Percentiles rank a stretch among this genome's conserved stretches.
These are phyloP conservation scores for Micronycteris hirsuta DNA, from an alignment of 2,113 vertebrate species.

Conservation along the genomic window DNA sequence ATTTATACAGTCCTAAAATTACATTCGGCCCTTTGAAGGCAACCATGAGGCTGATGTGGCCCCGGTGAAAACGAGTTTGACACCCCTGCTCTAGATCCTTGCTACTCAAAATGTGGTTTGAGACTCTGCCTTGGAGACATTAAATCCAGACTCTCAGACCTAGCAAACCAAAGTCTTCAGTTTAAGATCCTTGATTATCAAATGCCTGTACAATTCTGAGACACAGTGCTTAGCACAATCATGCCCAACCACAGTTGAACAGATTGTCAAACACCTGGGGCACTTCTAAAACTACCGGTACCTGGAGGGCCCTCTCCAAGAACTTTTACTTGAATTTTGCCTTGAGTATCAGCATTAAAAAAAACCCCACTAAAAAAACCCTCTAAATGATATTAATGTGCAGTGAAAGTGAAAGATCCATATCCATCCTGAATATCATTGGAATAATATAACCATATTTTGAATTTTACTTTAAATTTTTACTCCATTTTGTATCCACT, in stretches of 20 bases:
- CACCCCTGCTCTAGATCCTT: not conserved
- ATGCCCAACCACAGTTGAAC: not conserved
- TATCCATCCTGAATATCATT: not conserved
- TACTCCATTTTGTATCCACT: not conserved
- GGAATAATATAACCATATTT: conserved; percentile 13
- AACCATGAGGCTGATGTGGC: too few species aligned
- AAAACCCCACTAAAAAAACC: not conserved
- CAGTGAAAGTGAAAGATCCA: not conserved
- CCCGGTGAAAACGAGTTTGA: too few species aligned
- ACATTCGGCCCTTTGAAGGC: too few species aligned
- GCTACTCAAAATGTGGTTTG: not conserved
- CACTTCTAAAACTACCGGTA: not conserved
- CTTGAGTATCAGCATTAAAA: not conserved
- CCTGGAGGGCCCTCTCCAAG: not conserved
- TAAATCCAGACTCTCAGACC: not conserved
- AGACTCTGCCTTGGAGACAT: not conserved
- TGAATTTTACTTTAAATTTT: conserved; percentile 8
- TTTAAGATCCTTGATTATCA: not conserved
- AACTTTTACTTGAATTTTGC: not conserved
- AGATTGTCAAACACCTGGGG: not conserved
- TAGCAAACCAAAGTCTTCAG: not conserved
- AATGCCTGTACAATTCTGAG: not conserved
- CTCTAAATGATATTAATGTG: not conserved
- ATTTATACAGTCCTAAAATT: too few species aligned
- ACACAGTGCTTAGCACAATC: not conserved